Evolutionary conservation across 2,888 invertebrate species (phyloP).

Genomic region (Heliconius charithonia): DNA sequence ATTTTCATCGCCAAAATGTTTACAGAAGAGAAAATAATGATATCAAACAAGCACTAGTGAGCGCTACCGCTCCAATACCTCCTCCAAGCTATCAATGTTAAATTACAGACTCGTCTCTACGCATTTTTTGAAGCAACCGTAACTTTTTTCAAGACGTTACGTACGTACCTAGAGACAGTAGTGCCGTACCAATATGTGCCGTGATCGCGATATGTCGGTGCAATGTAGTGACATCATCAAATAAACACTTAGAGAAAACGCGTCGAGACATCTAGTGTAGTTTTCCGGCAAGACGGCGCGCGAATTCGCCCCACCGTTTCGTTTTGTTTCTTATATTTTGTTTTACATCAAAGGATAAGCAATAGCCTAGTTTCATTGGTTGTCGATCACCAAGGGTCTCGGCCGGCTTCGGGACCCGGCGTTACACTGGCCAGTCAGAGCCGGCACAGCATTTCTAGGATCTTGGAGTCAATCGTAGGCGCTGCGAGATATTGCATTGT

Average conservation of each 20-base stretch:
- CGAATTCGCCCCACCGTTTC: slow-evolving; percentile 70
- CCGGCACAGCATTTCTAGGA: slow-evolving; percentile 78
- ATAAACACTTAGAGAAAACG: slow-evolving; percentile 57
- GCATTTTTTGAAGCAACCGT: slow-evolving; percentile 96
- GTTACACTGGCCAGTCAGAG: slow-evolving; percentile 79
- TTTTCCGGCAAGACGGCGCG: slow-evolving; percentile 78
- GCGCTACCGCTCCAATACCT: slow-evolving; percentile 70
- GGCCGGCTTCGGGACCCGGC: slow-evolving; percentile 65
- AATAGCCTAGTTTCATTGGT: slow-evolving; percentile 70
- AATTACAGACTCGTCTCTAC: slow-evolving; percentile 96
- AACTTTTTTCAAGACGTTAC: slow-evolving; percentile 74
- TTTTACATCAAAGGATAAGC: slow-evolving; percentile 82
- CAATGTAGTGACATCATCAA: slow-evolving; percentile 75
- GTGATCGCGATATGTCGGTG: slow-evolving; percentile 88
- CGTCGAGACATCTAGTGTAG: slow-evolving; percentile 52
- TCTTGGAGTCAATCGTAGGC: slow-evolving; percentile 81
- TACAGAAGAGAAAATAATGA: slow-evolving; percentile 37
- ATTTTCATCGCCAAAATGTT: slow-evolving; percentile 37
- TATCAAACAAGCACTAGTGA: slow-evolving; percentile 44
- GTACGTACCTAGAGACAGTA: slow-evolving; percentile 58
- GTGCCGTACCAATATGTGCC: slow-evolving; percentile 86
- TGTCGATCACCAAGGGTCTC: slow-evolving; percentile 67
- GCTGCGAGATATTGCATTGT: slow-evolving; percentile 83
- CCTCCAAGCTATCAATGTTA: slow-evolving; percentile 87
- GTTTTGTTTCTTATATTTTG: slow-evolving; percentile 81